Percentiles rank a stretch among this genome's conserved stretches.
phyloP scores from a whole-genome alignment of 2,888 invertebrate genomes.

The Aphidoletes aphidimyza region DNA sequence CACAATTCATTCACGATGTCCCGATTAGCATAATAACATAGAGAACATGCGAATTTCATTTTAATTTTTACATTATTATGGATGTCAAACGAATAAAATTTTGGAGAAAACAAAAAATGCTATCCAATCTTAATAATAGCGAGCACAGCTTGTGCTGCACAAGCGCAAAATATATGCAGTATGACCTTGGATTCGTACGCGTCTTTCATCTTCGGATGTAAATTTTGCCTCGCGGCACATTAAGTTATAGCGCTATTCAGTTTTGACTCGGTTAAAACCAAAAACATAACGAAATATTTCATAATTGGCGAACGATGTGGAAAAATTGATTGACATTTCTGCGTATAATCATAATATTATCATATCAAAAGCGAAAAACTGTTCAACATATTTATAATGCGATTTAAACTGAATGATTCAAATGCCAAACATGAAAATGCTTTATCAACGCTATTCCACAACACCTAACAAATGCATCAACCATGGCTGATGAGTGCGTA shows the following conservation, averaged over 20 bases:
- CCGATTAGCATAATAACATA: conserved; percentile 18
- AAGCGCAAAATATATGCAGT: background rate
- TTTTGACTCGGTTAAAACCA: no score
- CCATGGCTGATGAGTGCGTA: background rate
- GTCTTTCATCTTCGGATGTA: background rate
- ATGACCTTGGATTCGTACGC: background rate
- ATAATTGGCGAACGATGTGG: conserved; percentile 25
- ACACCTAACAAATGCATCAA: no score
- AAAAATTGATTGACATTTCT: conserved; percentile 41
- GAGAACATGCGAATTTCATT: background rate
- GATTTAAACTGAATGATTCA: background rate
- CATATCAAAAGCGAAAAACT: conserved; percentile 29
- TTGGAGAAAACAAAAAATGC: conserved; percentile 2
- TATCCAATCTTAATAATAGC: background rate
- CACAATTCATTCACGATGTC: background rate
- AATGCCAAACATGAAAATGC: background rate
- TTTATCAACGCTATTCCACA: no score
- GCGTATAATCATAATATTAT: conserved; percentile 33
- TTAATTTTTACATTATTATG: background rate
- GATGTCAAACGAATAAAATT: conserved; percentile 22
- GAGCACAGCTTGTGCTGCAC: no score
- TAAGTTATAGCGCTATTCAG: no score
- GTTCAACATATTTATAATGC: no score
- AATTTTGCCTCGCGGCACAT: no score
- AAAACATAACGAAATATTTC: background rate